Base-by-base conservation (phyloP, 1,140 invertebrate species). In the Aphelenchoides avenae region DNA sequence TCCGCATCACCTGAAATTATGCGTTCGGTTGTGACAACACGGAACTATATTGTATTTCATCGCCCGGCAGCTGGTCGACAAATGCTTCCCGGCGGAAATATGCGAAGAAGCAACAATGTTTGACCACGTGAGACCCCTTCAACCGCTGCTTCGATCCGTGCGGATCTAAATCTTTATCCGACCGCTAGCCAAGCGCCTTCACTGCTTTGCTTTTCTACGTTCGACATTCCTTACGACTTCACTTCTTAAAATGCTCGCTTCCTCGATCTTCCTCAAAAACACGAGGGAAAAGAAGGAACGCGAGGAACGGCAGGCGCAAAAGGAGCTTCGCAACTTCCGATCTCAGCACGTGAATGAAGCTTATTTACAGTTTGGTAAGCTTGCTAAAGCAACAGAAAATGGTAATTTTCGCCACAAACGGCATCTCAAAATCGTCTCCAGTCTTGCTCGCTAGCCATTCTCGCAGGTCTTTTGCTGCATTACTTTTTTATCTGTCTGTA, bases 231-330 rank as follows among this genome's bases (percentile, higher is more conserved):
- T n/a, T n/a, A n/a, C n/a, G n/a, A n/a, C n/a, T n/a, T n/a, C n/a
- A n/a, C 3, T 9, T 5, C 13, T 7, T 9, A 7, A 7, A 18
- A 53, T 53, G 52, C 18, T 53, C 15, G 52, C 37, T 31, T 31
- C 52, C 27, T 53, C 52, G 15, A 15, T 53, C 13, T 53, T 49
- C 34, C 43, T 53, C 41, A 40, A 47, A 26, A 53, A 53, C 27
- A 30, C 52, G 33, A 40, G 52, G 33, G 49, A 55, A 31, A 26
- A 47, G 5, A 53, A 53, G 27, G 52, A 55, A 18, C 22, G 33
- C 26, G 27, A 53, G 36, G 36, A 40, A 20, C 24, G 24, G 24
- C 33, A 48, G 48, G 24, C 24, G 20, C 48, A 13, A 30, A 22
- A 48, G 5, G 29, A 49, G 41, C 43, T 53, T 27, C 41, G 52